Percentiles rank a stretch among this genome's conserved stretches.
Conservation (phyloP, 1,140 invertebrate species). For the Tetragnatha versicolor region DNA sequence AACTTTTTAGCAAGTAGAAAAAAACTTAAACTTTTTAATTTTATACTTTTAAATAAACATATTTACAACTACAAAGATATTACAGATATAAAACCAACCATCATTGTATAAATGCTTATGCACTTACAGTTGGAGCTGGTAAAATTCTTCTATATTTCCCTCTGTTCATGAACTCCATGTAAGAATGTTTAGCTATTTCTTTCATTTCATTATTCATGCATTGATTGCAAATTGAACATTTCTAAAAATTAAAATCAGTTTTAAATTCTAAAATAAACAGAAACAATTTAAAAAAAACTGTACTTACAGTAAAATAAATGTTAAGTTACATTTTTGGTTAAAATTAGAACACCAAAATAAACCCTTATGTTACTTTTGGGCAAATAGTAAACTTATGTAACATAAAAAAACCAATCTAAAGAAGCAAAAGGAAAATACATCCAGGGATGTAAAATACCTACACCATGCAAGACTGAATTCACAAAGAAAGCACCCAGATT, state of each 20-base stretch:
- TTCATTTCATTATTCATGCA: constrained; percentile 75
- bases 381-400: neutral
- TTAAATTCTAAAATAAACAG: neutral
- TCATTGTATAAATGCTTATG: too few relatives aligned
- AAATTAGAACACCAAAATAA: neutral
- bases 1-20: too few relatives aligned
- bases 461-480: neutral
- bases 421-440: too few relatives aligned
- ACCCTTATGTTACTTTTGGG: neutral
- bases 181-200: constrained; percentile 67
- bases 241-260: constrained; percentile 61
- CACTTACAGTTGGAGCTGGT: constrained; percentile 13
- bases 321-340: too few relatives aligned
- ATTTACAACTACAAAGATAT: neutral
- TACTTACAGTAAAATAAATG: too few relatives aligned
- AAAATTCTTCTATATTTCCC: constrained; percentile 40
- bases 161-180: constrained; percentile 25
- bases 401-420: neutral
- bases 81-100: too few relatives aligned
- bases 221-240: constrained; percentile 80
- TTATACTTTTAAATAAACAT: neutral
- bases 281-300: neutral
- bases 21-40: neutral
- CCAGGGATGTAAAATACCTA: neutral
- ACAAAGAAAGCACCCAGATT: neutral